Percentiles rank a stretch among this genome's conserved stretches.
Evolutionary conservation across 2,888 invertebrate species (phyloP).

Genomic region (Bibio marci): DNA sequence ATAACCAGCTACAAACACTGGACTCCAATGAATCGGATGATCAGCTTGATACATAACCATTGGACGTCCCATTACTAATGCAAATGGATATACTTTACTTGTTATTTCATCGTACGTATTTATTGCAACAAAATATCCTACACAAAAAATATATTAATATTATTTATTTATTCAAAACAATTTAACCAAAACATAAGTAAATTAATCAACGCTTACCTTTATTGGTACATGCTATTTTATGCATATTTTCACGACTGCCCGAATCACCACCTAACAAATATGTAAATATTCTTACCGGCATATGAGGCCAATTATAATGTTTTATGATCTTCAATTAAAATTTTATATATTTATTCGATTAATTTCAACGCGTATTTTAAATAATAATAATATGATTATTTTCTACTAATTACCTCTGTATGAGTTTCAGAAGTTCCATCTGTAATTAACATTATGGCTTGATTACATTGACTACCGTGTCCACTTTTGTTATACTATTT

Average conservation of each 20-base stretch:
- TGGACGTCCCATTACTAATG: slow-evolving; percentile 87
- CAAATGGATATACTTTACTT: slow-evolving; percentile 33
- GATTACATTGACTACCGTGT: slow-evolving; percentile 87
- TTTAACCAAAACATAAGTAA: background rate
- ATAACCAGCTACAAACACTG: slow-evolving; percentile 72
- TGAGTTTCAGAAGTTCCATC: slow-evolving; percentile 69
- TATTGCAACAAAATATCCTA: slow-evolving; percentile 65
- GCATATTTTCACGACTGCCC: slow-evolving; percentile 66
- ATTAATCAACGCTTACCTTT: too few relatives aligned
- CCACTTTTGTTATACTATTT: slow-evolving; percentile 64
- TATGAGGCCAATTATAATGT: slow-evolving; percentile 80
- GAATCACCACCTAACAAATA: slow-evolving; percentile 91
- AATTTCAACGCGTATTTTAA: background rate
- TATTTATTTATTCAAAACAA: background rate
- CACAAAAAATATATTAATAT: background rate
- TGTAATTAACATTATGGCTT: slow-evolving; percentile 94
- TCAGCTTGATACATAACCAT: slow-evolving; percentile 87
- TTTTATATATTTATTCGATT: background rate
- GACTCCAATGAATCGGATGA: slow-evolving; percentile 91
- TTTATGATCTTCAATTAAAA: slow-evolving; percentile 37
- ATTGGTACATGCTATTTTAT: slow-evolving; percentile 92
- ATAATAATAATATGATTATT: background rate
- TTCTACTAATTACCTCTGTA: slow-evolving; percentile 41
- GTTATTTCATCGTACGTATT: slow-evolving; percentile 44
- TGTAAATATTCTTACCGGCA: slow-evolving; percentile 90